These are phyloP conservation scores for Goniozus legneri DNA, from an alignment of 1,140 invertebrate species.

Conservation along the genomic window DNA sequence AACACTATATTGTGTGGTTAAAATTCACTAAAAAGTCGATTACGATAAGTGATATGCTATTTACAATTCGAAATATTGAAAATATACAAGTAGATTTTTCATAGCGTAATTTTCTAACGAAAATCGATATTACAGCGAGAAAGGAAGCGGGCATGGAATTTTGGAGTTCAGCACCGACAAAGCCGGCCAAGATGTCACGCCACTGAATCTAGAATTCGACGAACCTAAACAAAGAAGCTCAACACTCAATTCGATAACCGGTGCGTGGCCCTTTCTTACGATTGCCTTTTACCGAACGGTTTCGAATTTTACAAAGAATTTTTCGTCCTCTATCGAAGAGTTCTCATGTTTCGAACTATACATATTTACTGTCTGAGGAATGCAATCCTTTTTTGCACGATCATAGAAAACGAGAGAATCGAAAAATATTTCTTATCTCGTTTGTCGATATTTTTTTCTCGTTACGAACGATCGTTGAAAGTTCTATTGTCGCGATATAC, in stretches of 20 bases:
- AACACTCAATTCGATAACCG: conserved; percentile 71
- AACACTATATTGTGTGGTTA: too few relatives aligned
- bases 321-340: too few relatives aligned
- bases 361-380: conserved; percentile 37
- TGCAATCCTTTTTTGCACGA: conserved; percentile 44
- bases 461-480: background rate
- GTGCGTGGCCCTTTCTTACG: conserved; percentile 41
- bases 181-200: conserved; percentile 83
- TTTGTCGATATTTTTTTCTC: conserved; percentile 10
- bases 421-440: conserved; percentile 16
- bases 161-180: conserved; percentile 85
- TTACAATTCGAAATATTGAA: too few relatives aligned
- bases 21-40: too few relatives aligned
- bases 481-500: too few relatives aligned
- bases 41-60: too few relatives aligned
- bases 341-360: conserved; percentile 15
- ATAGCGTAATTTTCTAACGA: too few relatives aligned
- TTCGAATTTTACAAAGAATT: conserved; percentile 3
- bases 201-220: conserved; percentile 78
- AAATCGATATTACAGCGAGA: conserved; percentile 40
- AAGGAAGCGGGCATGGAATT: conserved; percentile 63
- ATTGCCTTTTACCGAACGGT: conserved; percentile 1
- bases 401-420: too few relatives aligned
- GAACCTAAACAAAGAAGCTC: conserved; percentile 65
- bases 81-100: too few relatives aligned